These are phyloP conservation scores for Drosophila punjabiensis DNA, from an alignment of 1,140 invertebrate species.

Conservation along the genomic window DNA sequence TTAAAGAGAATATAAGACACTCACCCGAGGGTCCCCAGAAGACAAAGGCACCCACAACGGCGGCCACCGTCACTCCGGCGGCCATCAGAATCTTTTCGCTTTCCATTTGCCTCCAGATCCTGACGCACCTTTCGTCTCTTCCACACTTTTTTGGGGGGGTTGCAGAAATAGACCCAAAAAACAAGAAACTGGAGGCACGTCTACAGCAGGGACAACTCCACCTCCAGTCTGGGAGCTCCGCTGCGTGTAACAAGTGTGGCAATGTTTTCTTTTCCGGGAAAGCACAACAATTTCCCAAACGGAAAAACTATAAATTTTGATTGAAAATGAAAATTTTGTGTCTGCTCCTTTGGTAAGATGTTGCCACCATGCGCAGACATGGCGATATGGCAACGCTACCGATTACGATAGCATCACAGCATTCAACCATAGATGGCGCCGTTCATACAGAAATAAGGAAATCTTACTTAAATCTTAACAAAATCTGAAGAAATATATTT, in stretches of 20 bases:
- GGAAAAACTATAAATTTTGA: background rate
- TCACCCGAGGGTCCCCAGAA: conserved; percentile 90
- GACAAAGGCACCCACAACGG: conserved; percentile 91
- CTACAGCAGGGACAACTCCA: conserved; percentile 13
- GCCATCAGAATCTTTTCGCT: conserved; percentile 87
- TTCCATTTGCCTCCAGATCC: conserved; percentile 64
- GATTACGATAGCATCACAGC: background rate
- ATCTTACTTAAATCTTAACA: background rate
- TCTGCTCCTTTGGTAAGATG: conserved; percentile 10
- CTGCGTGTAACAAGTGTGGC: background rate
- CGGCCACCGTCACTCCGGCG: conserved; percentile 90
- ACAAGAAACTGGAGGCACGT: conserved; percentile 1
- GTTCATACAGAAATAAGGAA: background rate
- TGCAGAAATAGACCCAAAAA: background rate
- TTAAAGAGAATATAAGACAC: background rate
- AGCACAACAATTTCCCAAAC: background rate
- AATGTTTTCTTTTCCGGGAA: background rate
- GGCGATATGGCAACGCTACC: background rate
- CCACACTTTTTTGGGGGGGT: background rate
- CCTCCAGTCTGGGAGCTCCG: conserved; percentile 10
- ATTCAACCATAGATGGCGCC: background rate
- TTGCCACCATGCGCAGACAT: background rate
- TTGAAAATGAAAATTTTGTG: conserved; percentile 27
- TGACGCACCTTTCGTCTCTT: background rate
- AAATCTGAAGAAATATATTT: background rate